Percentiles rank a stretch among this genome's conserved stretches.
phyloP scores from a whole-genome alignment of 2,888 invertebrate species.

The Stramonita haemastoma region DNA sequence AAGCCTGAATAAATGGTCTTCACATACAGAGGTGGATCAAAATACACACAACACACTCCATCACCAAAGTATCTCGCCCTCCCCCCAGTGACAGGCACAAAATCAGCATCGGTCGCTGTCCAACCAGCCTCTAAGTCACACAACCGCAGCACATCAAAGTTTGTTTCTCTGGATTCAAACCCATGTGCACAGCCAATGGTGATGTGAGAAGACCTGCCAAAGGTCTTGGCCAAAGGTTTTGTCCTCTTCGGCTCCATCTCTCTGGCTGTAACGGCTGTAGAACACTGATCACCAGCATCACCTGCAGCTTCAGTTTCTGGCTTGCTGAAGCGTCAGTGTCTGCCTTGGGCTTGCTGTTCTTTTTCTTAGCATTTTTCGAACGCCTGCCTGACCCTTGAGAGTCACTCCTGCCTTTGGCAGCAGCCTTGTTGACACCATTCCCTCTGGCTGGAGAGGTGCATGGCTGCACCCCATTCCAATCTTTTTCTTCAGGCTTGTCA shows the following conservation, averaged over 20 bases:
- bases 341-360: neutral
- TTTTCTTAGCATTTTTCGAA: conserved; percentile 25
- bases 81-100: conserved; percentile 46
- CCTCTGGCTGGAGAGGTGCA: neutral
- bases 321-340: neutral
- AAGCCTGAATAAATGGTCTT: conserved; percentile 47
- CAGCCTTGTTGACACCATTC: neutral
- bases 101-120: neutral
- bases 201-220: conserved; percentile 63
- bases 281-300: neutral
- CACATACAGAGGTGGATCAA: conserved; percentile 45
- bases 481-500: conserved; percentile 62
- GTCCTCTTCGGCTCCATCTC: neutral
- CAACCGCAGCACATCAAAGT: conserved; percentile 52
- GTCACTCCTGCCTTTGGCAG: neutral
- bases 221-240: conserved; percentile 21
- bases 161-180: conserved; percentile 51
- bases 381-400: neutral
- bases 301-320: neutral
- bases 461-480: conserved; percentile 51
- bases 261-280: neutral
- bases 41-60: conserved; percentile 52
- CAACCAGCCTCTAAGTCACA: conserved; percentile 49
- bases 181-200: conserved; percentile 59
- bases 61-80: conserved; percentile 49